Conservation (phyloP, 2,797 vertebrate species). For the Falco berigora region DNA sequence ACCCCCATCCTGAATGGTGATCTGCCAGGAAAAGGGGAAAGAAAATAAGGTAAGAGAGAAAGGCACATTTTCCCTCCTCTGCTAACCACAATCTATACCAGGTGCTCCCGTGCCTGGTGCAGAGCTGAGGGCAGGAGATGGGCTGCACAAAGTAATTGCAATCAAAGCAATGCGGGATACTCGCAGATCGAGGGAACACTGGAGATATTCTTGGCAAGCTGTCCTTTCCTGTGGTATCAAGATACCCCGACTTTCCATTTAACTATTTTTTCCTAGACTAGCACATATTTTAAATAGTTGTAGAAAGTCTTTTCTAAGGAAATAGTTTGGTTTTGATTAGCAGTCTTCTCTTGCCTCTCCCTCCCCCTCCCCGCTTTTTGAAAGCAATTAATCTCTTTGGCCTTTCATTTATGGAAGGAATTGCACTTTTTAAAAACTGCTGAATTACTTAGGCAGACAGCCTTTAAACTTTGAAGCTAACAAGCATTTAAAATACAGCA, state of each 20-base stretch:
- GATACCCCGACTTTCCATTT: constrained; percentile 57
- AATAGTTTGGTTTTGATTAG: constrained; percentile 50
- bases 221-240: constrained; percentile 55
- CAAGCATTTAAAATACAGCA: constrained; percentile 1
- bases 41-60: constrained; percentile 6
- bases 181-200: background rate
- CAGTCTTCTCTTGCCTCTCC: background rate
- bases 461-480: constrained; percentile 9
- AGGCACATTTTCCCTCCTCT: background rate
- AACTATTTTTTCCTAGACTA: constrained; percentile 56
- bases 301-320: constrained; percentile 23
- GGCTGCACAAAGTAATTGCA: constrained; percentile 44
- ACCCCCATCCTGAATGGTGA: constrained; percentile 92
- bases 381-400: constrained; percentile 17
- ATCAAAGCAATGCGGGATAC: constrained; percentile 4
- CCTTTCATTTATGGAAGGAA: constrained; percentile 7
- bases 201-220: constrained; percentile 59
- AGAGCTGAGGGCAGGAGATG: constrained; percentile 7
- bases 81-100: constrained; percentile 52
- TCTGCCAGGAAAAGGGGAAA: constrained; percentile 71
- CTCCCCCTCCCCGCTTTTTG: background rate
- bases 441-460: background rate
- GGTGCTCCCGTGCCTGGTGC: constrained; percentile 14
- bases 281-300: constrained; percentile 65
- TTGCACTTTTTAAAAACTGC: background rate